Base-by-base conservation (phyloP, 2,797 vertebrate genomes). In the Astyanax mexicanus region DNA sequence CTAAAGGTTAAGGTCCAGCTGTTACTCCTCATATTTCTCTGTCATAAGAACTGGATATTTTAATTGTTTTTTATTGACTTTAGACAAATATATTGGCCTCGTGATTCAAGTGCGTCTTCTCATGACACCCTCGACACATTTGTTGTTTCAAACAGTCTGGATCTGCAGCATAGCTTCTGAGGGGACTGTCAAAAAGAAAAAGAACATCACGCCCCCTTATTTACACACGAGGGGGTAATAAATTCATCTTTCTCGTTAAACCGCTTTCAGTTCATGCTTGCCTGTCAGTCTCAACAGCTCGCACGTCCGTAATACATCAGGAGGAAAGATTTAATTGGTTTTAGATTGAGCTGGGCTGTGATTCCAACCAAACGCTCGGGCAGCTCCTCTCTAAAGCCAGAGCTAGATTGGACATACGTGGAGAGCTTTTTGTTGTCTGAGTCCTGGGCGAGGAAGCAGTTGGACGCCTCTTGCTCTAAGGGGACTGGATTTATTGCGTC, bases 291-390 rank as follows among this genome's bases (percentile, higher is more conserved):
- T 29, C 78, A 69, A 57, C 62, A 42, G 15, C 12, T 57, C 1
- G 64, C 44, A 55, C 69, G 57, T 17, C 35, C 49, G 72, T 67
- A 75, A 73, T 77, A 73, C 69, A 78, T 80, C 69, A 78, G 60
- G 21, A 69, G 44, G 25, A 1, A 40, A 62, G 71, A 66, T 69
- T 71, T 77, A 77, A 83, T 78, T 83, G 76, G 42, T 80, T 80
- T 79, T 75, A 55, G 51, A 75, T 72, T 67, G 61, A 69, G 57
- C 37, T 29, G 45, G 19, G 47, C 32, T 51, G 62, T 40, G 54
- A 65, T 23, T 62, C 64, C 72, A 73, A 80, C 55, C 65, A 55
- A 64, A 60, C 32, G 74, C 62, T 60, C 47, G 58, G 32, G 69
- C 66, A 77, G 55, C 38, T 57, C 51, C 35, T 25, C 27, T 58